phyloP scores from a whole-genome alignment of 2,113 vertebrate species.

The Corynorhinus townsendii region DNA sequence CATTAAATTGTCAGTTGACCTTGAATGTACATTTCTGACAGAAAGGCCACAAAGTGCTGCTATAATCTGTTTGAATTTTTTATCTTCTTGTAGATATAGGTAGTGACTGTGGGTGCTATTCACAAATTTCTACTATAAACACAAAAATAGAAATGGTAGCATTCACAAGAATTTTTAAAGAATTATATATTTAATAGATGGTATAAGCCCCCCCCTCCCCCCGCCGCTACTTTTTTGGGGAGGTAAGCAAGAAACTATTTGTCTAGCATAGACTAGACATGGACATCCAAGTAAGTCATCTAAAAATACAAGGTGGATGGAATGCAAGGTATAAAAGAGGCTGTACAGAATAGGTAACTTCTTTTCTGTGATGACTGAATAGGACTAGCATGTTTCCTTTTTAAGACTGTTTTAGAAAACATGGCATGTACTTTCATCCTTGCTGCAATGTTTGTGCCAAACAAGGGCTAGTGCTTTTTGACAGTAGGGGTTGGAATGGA shows the following conservation, averaged over 20 bases:
- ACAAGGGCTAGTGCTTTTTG: slow-evolving; percentile 52
- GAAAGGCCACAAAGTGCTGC: neutral
- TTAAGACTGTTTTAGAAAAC: slow-evolving; percentile 61
- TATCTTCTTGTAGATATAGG: slow-evolving; percentile 21
- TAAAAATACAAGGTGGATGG: neutral
- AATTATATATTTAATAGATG: neutral
- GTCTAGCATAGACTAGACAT: neutral
- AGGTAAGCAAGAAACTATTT: neutral
- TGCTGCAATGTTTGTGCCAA: slow-evolving; percentile 69
- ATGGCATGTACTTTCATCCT: slow-evolving; percentile 58
- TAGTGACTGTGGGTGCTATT: neutral
- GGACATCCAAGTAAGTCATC: neutral
- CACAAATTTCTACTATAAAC: neutral
- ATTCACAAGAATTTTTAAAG: neutral
- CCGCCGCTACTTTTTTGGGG: neutral
- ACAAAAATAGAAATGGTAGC: neutral
- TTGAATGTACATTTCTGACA: neutral
- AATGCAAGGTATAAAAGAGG: neutral
- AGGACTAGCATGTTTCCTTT: slow-evolving; percentile 31
- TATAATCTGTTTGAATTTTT: slow-evolving; percentile 44
- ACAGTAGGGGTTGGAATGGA: neutral
- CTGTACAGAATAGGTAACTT: neutral
- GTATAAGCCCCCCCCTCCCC: neutral
- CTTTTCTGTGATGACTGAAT: neutral
- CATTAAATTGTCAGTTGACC: neutral